Evolutionary conservation across 2,113 vertebrate genomes (phyloP).

Genomic region (Globicephala melas): DNA sequence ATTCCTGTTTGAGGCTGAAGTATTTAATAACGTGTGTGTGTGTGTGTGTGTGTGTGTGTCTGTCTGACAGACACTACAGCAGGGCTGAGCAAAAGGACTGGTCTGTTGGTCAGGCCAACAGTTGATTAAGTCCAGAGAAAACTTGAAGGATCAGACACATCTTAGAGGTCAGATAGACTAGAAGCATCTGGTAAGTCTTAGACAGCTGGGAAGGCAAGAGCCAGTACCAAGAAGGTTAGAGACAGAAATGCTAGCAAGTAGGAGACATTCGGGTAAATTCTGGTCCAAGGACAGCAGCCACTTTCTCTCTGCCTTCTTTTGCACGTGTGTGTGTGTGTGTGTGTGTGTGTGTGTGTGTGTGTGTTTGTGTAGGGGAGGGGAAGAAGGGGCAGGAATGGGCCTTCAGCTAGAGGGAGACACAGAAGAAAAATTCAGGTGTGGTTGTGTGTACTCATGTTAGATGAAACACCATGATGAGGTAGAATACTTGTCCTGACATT

Average conservation of each 20-base stretch:
- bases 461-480: background rate
- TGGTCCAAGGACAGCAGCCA: background rate
- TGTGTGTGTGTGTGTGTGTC: background rate
- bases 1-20: slow-evolving; percentile 11
- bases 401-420: background rate
- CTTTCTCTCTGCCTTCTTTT: background rate
- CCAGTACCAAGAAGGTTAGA: background rate
- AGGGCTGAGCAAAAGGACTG: background rate
- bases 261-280: background rate
- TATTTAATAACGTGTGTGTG: background rate
- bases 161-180: background rate
- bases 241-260: background rate
- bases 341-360: background rate
- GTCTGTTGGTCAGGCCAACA: background rate
- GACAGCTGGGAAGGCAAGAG: background rate
- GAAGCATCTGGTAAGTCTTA: background rate
- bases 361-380: background rate
- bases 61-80: background rate
- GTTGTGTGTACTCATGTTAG: background rate
- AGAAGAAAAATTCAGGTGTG: background rate
- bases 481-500: background rate
- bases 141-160: background rate
- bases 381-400: background rate
- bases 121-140: slow-evolving; percentile 1
- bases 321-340: background rate